phyloP scores from a whole-genome alignment of 2,113 vertebrate species.

The Petroica traversi region DNA sequence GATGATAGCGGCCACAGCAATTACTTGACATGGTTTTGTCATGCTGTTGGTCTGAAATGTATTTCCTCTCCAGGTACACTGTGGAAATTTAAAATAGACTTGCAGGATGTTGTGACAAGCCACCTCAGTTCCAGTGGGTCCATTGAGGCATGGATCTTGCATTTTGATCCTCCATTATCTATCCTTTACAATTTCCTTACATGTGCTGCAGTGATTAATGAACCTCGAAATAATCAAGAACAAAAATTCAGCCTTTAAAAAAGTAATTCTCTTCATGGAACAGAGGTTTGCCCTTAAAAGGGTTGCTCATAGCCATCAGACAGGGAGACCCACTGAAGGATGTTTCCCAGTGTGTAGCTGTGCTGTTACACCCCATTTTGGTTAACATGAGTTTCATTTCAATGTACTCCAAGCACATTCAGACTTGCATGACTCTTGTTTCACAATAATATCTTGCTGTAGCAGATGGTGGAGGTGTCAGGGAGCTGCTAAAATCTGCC shows the following conservation, averaged over 20 bases:
- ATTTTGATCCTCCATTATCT: neutral
- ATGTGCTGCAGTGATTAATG: neutral
- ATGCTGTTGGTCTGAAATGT: neutral
- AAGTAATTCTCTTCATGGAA: neutral
- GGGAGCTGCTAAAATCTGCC: slow-evolving; percentile 31
- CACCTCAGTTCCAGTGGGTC: neutral
- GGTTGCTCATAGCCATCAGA: neutral
- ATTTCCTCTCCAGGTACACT: neutral
- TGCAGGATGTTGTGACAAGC: neutral
- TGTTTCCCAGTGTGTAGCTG: neutral
- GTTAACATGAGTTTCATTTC: neutral
- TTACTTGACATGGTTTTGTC: neutral
- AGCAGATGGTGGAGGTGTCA: slow-evolving; percentile 29
- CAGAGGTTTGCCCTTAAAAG: neutral
- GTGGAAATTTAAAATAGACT: neutral
- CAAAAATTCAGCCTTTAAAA: neutral
- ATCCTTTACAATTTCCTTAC: neutral
- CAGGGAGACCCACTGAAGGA: neutral
- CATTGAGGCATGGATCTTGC: neutral
- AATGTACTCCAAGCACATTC: neutral
- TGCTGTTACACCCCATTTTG: neutral
- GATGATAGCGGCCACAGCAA: neutral
- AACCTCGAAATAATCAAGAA: neutral
- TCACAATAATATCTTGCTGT: neutral
- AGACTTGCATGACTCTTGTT: neutral